phyloP scores from a whole-genome alignment of 2,888 invertebrate genomes.

The Tetranychus truncatus region DNA sequence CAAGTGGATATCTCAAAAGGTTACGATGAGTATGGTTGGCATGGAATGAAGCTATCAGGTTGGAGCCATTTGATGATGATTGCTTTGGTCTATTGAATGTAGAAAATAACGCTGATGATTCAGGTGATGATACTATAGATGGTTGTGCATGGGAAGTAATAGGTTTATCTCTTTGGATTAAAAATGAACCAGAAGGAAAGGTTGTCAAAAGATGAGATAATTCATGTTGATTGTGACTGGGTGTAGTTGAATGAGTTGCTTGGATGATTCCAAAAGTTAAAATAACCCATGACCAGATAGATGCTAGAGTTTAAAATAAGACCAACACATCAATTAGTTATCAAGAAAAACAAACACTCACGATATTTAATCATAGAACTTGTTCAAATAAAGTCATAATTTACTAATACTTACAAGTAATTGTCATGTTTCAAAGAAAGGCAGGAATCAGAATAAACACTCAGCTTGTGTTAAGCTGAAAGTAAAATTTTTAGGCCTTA shows the following conservation, averaged over 20 bases:
- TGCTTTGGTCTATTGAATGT: background rate
- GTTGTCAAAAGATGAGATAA: background rate
- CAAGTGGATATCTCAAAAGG: background rate
- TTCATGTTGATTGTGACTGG: background rate
- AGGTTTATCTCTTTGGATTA: background rate
- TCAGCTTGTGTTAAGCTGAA: background rate
- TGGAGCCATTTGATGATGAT: background rate
- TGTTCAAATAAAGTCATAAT: background rate
- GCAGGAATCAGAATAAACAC: background rate
- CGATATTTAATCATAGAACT: background rate
- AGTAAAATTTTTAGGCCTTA: background rate
- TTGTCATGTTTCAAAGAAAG: background rate
- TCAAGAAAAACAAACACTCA: background rate
- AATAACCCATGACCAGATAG: background rate
- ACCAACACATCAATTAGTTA: background rate
- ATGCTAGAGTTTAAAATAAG: background rate
- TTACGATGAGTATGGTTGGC: background rate
- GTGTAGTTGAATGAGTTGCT: background rate
- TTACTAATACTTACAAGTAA: background rate
- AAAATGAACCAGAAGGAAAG: background rate
- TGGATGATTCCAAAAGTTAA: background rate
- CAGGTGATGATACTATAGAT: constrained; percentile 1
- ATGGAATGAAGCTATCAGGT: background rate
- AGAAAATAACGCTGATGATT: background rate
- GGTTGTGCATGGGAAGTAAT: background rate